Evolutionary conservation across 2,888 invertebrate genomes (phyloP), one percentile per base, ranked within the genome.

Genomic region (Myopa tessellatipennis): DNA sequence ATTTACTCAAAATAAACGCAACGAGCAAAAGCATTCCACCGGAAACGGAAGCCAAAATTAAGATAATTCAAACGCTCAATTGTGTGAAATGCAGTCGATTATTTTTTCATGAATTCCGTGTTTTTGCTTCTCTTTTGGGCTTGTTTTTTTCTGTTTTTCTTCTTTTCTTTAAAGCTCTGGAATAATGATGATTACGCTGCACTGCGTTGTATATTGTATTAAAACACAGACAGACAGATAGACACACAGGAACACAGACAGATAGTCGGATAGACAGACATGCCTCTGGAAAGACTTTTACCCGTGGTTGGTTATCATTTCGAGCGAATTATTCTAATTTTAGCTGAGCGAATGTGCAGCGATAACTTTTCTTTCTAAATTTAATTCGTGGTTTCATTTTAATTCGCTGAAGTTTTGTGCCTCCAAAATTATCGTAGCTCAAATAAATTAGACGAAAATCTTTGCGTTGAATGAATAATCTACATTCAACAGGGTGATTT

Each of bases 31-130:
- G 61, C 45, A 75, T 55, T 71, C 45, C 73, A 72, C 71, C 78
- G 78, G 75, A 78, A 76, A 61, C 63, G 77, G 74, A 74, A 79
- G 76, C 78, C 77, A 73, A 76, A 79, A 78, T 78, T 78, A 65
- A 74, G 74, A 79, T 78, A 76, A 78, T 78, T 78, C 67, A 55
- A 76, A 70, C 52, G 74, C 72, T 78, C 78, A 63, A 79, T 79
- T 79, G 78, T 73, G 79, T 68, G 78, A 79, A 79, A 79, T 79
- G 79, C 71, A 73, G 76, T 63, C 45, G 73, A 73, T 73, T 73
- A 73, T 73, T 73, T 73, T 73, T 73, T 63, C 60, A 60, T 60
- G 40, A 12, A 12, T 16, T 36, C 12, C 12, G 38, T 61, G 7
- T 14, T 36, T 58, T 38, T 40, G 7, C 6, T 60, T 34, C 14